Conservation (phyloP, 2,113 vertebrate species). For the Myotis brandtii region DNA sequence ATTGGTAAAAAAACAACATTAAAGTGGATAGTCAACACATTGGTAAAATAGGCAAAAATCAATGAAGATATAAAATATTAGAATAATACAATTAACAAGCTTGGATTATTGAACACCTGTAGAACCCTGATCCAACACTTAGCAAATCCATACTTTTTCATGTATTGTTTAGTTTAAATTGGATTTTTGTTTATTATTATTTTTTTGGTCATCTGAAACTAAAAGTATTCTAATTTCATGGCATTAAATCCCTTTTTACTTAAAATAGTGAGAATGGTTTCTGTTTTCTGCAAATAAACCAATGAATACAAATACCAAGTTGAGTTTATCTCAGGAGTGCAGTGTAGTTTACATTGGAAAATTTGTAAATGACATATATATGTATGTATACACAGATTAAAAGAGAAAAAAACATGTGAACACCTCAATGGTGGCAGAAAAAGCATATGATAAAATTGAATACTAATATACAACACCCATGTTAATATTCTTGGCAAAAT, state of each 20-base stretch:
- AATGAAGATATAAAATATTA: not conserved
- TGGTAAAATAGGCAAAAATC: not conserved
- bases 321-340: not conserved
- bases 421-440: not conserved
- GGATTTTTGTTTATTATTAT: not conserved
- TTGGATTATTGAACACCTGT: not conserved
- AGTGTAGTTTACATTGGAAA: not conserved
- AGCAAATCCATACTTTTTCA: not conserved
- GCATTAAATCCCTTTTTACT: not conserved
- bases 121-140: not conserved
- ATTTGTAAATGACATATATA: not conserved
- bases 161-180: not conserved
- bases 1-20: not conserved
- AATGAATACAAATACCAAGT: not conserved
- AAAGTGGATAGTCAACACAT: not conserved
- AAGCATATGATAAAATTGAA: slow-evolving; percentile 15
- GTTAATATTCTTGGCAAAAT: slow-evolving; percentile 16
- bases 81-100: not conserved
- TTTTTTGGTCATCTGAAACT: not conserved
- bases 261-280: slow-evolving; percentile 1
- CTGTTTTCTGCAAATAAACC: not conserved
- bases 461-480: not conserved
- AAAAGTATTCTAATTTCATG: not conserved
- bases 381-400: not conserved
- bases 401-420: not conserved